Conservation (phyloP, 2,113 vertebrate species). For the Apus apus region DNA sequence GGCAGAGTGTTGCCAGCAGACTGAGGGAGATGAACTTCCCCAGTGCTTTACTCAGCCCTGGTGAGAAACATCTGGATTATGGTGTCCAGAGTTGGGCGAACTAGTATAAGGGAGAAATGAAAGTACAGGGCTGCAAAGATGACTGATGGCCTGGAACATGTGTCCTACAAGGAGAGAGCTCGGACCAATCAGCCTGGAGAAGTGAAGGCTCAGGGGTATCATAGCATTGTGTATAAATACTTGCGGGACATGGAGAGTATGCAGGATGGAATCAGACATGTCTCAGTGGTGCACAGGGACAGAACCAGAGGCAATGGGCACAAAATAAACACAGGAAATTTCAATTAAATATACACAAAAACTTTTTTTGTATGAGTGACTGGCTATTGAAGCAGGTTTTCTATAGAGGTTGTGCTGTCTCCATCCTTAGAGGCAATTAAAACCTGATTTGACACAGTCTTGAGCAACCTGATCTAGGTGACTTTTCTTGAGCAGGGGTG, state of each 20-base stretch:
- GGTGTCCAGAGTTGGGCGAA: not conserved
- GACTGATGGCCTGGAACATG: not conserved
- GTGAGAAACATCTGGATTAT: not conserved
- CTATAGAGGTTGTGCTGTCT: not conserved
- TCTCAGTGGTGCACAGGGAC: not conserved
- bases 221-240: not conserved
- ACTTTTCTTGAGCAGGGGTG: not conserved
- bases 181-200: not conserved
- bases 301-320: not conserved
- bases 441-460: not conserved
- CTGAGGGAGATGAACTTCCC: rapidly evolving
- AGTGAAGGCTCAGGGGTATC: not conserved
- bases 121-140: not conserved
- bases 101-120: not conserved
- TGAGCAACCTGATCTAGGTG: not conserved
- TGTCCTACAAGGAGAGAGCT: not conserved
- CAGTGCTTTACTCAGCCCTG: not conserved
- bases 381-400: not conserved
- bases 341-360: not conserved
- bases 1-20: not conserved
- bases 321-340: not conserved
- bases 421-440: not conserved
- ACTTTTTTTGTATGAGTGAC: rapidly evolving
- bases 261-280: not conserved
- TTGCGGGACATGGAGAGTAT: not conserved